Conservation (phyloP, 2,113 vertebrate genomes). For the Phalacrocorax carbo region DNA sequence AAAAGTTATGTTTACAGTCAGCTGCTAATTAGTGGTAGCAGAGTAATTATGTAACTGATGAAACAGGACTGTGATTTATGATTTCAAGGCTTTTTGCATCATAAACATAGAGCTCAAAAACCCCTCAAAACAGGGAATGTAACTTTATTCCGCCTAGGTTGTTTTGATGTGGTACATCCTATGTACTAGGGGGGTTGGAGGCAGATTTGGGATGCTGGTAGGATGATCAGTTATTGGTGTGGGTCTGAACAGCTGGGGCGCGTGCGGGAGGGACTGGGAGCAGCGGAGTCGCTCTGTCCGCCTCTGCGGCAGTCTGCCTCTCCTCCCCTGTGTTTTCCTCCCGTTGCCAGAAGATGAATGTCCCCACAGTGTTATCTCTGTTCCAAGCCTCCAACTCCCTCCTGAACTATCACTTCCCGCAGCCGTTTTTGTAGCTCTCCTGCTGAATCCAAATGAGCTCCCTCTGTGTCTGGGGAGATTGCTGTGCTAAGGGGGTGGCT, state of each 20-base stretch:
- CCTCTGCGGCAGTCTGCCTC: neutral
- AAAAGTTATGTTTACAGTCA: conserved; percentile 20
- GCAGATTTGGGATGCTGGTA: neutral
- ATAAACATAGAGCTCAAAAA: neutral
- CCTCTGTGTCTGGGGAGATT: neutral
- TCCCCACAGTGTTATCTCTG: neutral
- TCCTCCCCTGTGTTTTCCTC: neutral
- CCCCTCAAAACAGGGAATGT: neutral
- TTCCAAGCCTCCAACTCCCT: neutral
- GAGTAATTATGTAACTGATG: conserved; percentile 55
- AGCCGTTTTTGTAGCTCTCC: neutral
- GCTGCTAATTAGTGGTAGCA: conserved; percentile 54
- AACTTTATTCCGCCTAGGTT: neutral
- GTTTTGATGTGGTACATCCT: fast-evolving
- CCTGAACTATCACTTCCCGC: neutral
- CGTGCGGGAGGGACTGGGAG: neutral
- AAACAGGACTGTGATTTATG: neutral
- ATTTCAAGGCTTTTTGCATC: neutral
- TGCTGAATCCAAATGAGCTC: neutral
- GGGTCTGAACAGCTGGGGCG: neutral
- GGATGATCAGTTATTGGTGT: neutral
- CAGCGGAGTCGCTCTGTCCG: fast-evolving
- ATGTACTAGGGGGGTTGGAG: fast-evolving
- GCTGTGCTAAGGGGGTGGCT: neutral
- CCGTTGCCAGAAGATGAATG: neutral